Conservation (phyloP, 2,888 invertebrate species). For the Notocelia uddmanniana region DNA sequence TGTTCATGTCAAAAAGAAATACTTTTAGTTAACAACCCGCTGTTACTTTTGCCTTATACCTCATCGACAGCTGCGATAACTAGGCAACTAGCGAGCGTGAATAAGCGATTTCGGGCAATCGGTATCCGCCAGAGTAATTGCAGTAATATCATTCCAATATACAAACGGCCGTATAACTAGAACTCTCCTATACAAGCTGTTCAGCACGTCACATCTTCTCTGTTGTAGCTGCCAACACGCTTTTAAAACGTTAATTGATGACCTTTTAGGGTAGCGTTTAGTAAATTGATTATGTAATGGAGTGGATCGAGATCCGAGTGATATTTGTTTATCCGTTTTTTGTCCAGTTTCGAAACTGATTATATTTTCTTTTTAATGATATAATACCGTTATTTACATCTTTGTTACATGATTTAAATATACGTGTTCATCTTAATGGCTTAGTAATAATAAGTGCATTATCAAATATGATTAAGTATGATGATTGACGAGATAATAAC, state of each 20-base stretch:
- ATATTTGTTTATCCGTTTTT: slow-evolving; percentile 5
- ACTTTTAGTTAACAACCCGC: slow-evolving; percentile 7
- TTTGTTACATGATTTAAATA: neutral
- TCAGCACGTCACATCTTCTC: slow-evolving; percentile 53
- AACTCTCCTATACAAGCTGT: slow-evolving; percentile 17
- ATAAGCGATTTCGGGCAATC: slow-evolving; percentile 75
- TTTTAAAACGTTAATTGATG: slow-evolving; percentile 53
- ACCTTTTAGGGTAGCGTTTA: slow-evolving; percentile 55
- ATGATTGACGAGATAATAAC: neutral
- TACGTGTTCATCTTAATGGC: neutral
- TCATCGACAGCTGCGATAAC: slow-evolving; percentile 68
- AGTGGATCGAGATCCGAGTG: neutral
- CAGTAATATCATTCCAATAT: slow-evolving; percentile 47
- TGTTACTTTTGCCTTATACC: slow-evolving; percentile 29
- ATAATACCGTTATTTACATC: neutral
- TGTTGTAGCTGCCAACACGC: slow-evolving; percentile 47
- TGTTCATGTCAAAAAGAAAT: neutral
- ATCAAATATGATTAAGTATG: neutral
- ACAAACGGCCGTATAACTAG: slow-evolving; percentile 23
- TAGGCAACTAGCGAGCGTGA: slow-evolving; percentile 81
- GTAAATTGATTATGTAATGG: slow-evolving; percentile 39
- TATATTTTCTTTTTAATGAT: neutral
- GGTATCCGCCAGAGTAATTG: slow-evolving; percentile 48
- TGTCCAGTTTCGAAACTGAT: neutral
- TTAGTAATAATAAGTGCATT: neutral